Percentiles rank a stretch among this genome's conserved stretches.
Conservation (phyloP, 2,113 vertebrate genomes). For the Daboia siamensis region DNA sequence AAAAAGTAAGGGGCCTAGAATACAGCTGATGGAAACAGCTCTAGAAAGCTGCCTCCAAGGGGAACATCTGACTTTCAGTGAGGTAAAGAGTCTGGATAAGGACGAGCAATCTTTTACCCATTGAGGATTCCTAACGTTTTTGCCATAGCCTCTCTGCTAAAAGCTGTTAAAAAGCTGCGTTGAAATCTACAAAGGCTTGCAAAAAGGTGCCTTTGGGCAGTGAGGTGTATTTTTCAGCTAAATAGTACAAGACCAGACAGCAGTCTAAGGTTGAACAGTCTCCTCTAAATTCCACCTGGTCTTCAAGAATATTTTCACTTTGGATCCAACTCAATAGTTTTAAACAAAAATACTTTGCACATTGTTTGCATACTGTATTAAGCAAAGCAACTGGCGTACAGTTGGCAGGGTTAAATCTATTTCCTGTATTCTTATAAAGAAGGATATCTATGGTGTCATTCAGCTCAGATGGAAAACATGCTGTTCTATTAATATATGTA, state of each 20-base stretch:
- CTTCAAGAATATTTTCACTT: not conserved
- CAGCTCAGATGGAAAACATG: not conserved
- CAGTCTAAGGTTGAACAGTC: not conserved
- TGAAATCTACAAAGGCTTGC: not conserved
- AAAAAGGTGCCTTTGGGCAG: not conserved
- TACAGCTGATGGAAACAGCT: not conserved
- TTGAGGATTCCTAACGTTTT: not conserved
- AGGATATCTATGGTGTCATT: not conserved
- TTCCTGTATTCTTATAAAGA: not conserved
- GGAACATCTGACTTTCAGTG: not conserved
- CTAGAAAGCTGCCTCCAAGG: not conserved
- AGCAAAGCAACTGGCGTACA: not conserved
- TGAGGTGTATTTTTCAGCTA: not conserved
- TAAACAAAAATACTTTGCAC: not conserved
- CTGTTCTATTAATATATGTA: not conserved
- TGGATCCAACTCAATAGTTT: not conserved
- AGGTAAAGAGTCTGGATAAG: not conserved
- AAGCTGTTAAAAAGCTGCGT: not conserved
- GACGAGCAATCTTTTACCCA: not conserved
- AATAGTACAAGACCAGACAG: not conserved
- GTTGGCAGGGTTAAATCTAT: not conserved
- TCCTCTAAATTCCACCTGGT: not conserved
- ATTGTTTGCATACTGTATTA: not conserved
- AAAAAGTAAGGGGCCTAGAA: not conserved
- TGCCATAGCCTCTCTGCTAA: not conserved